Percentiles rank a stretch among this genome's conserved stretches.
Evolutionary conservation across 2,113 vertebrate species (phyloP).

Genomic region (Probosciger aterrimus): DNA sequence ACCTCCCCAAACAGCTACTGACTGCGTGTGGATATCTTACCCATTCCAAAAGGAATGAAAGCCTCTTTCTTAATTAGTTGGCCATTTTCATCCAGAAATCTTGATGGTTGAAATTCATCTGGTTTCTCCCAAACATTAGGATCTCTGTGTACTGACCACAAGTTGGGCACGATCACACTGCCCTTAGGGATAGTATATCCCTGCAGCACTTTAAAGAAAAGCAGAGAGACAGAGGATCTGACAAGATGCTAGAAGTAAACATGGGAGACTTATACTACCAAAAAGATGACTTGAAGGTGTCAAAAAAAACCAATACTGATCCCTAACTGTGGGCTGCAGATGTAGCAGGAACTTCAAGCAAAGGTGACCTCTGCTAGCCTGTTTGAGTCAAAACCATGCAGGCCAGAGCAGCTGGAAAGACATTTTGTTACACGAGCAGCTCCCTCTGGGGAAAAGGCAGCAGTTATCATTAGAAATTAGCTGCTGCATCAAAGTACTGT

Average conservation of each 20-base stretch:
- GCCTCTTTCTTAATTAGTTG: slow-evolving; percentile 84
- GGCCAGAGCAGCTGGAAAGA: background rate
- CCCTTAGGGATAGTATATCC: slow-evolving; percentile 93
- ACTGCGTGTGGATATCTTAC: slow-evolving; percentile 65
- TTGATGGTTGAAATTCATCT: slow-evolving; percentile 82
- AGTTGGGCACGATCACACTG: slow-evolving; percentile 85
- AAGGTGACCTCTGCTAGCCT: background rate
- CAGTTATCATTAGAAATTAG: background rate
- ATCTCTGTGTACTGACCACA: slow-evolving; percentile 93
- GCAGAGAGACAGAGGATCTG: background rate
- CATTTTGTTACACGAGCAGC: background rate
- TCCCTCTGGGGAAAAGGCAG: background rate
- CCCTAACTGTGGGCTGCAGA: background rate
- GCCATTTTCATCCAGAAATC: slow-evolving; percentile 89
- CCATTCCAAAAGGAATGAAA: slow-evolving; percentile 95
- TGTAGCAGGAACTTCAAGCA: background rate
- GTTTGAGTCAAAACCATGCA: background rate
- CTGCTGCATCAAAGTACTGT: background rate
- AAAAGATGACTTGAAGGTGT: background rate
- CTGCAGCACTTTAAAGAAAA: slow-evolving; percentile 79
- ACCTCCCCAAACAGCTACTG: background rate
- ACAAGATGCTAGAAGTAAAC: background rate
- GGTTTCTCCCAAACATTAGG: slow-evolving; percentile 88
- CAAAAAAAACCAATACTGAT: rapidly evolving
- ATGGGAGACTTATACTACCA: background rate